Evolutionary conservation across 2,888 invertebrate species (phyloP).

Genomic region (Trichogramma dendrolimi): DNA sequence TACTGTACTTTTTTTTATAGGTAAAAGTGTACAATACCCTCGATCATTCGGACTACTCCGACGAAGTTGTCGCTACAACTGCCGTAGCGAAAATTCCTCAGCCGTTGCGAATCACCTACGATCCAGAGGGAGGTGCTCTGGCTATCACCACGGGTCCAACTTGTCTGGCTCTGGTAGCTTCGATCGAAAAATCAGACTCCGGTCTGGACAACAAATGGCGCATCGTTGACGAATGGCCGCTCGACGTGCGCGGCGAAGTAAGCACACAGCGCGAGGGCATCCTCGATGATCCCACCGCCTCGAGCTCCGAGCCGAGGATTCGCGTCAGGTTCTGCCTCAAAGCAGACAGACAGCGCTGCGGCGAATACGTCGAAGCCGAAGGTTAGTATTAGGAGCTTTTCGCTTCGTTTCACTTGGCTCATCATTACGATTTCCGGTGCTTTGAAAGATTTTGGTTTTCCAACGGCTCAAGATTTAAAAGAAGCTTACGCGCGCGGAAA

Average conservation of each 20-base stretch:
- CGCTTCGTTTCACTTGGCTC: not conserved
- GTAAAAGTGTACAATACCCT: conserved; percentile 85
- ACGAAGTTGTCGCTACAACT: conserved; percentile 76
- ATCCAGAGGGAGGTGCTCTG: conserved; percentile 70
- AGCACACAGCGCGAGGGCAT: conserved; percentile 69
- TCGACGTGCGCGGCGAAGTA: conserved; percentile 68
- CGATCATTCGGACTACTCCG: conserved; percentile 82
- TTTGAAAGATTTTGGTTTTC: not conserved
- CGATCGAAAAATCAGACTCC: conserved; percentile 67
- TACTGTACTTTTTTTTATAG: not conserved
- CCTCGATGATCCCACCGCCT: conserved; percentile 60
- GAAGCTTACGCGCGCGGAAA: not conserved
- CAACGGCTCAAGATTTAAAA: not conserved
- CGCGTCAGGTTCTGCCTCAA: conserved; percentile 78
- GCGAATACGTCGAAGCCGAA: conserved; percentile 78
- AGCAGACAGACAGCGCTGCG: conserved; percentile 76
- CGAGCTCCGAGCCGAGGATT: conserved; percentile 61
- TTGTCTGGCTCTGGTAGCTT: conserved; percentile 71
- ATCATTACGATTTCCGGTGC: not conserved
- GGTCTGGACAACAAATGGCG: conserved; percentile 61
- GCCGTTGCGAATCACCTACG: conserved; percentile 77
- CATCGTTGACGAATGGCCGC: conserved; percentile 68
- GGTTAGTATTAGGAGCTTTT: conserved; percentile 59
- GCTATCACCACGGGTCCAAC: conserved; percentile 78
- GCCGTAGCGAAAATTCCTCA: conserved; percentile 79